Percentiles rank a stretch among this genome's conserved stretches.
Conservation (phyloP, 2,888 invertebrate species). For the Amblyteles armatorius region DNA sequence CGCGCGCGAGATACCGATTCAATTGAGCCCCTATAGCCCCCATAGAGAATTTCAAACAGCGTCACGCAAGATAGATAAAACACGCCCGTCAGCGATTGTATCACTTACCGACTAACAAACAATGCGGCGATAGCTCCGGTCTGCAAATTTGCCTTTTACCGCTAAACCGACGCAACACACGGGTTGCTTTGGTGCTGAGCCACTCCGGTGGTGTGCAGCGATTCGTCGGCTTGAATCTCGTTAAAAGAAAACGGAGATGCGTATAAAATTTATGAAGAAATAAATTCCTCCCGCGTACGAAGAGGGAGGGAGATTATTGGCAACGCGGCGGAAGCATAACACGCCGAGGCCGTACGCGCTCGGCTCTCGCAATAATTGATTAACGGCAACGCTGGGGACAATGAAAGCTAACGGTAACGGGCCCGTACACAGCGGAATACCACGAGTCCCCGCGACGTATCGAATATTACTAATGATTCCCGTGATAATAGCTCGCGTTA, state of each 20-base stretch:
- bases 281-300: neutral
- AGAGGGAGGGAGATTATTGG: constrained; percentile 30
- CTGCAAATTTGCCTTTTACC: neutral
- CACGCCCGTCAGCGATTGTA: neutral
- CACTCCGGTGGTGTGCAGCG: neutral
- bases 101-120: neutral
- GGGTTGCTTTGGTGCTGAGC: neutral
- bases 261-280: neutral
- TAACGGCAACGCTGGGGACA: constrained; percentile 52
- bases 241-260: neutral
- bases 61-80: neutral
- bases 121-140: neutral
- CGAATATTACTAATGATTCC: constrained; percentile 60
- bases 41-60: constrained; percentile 8
- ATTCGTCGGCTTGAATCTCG: neutral
- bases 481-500: constrained; percentile 45
- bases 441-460: constrained; percentile 22
- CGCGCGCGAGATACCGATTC: constrained; percentile 1
- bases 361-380: constrained; percentile 58
- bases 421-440: constrained; percentile 12
- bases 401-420: constrained; percentile 53
- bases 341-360: constrained; percentile 13
- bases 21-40: constrained; percentile 40
- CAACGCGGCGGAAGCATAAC: constrained; percentile 49
- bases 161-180: neutral